Percentiles rank a stretch among this genome's conserved stretches.
Conservation (phyloP, 2,113 vertebrate genomes). For the Dunckerocampus dactyliophorus region DNA sequence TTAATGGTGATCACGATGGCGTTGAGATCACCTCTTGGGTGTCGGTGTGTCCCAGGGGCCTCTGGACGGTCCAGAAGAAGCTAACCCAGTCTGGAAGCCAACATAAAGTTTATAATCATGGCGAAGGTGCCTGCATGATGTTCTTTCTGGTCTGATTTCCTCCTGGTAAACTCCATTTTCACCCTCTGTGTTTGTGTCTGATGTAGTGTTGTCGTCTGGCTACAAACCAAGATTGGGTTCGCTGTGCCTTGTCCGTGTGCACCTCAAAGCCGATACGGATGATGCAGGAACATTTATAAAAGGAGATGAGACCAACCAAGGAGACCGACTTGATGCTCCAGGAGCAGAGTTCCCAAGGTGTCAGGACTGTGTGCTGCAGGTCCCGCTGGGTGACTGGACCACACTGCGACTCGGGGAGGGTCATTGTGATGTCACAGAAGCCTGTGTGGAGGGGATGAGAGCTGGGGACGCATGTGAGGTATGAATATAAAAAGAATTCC, state of each 20-base stretch:
- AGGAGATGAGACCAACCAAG: conserved; percentile 5
- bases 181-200: conserved; percentile 2
- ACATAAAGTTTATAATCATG: conserved; percentile 13
- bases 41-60: conserved; percentile 66
- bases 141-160: not conserved
- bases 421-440: conserved; percentile 78
- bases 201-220: conserved; percentile 33
- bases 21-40: conserved; percentile 56
- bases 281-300: conserved; percentile 11
- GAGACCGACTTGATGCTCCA: not conserved
- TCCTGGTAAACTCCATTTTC: not conserved
- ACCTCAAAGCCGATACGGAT: conserved; percentile 20
- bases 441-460: conserved; percentile 81
- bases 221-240: conserved; percentile 75
- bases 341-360: conserved; percentile 34
- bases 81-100: conserved; percentile 36
- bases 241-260: conserved; percentile 69
- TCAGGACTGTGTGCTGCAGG: conserved; percentile 65
- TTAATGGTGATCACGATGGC: not conserved
- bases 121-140: conserved; percentile 15
- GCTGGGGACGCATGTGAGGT: conserved; percentile 75
- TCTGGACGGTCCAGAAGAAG: conserved; percentile 58
- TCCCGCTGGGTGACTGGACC: conserved; percentile 70
- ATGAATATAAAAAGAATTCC: conserved; percentile 9
- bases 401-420: conserved; percentile 71